These are phyloP conservation scores for Nezara viridula DNA, from an alignment of 2,888 invertebrate genomes.

Conservation along the genomic window DNA sequence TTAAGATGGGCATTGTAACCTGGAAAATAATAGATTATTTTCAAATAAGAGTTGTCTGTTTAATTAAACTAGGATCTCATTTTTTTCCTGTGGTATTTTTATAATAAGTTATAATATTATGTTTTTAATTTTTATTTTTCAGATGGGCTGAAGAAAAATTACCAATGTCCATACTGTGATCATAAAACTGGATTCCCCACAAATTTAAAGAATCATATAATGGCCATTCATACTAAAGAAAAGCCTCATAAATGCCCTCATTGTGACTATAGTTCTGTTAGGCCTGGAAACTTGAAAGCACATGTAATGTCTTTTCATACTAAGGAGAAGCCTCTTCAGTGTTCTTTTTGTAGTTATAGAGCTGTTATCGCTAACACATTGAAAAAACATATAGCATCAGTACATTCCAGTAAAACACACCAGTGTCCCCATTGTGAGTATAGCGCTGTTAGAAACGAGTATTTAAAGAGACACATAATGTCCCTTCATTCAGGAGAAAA, in stretches of 20 bases:
- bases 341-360: neutral
- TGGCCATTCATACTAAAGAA: constrained; percentile 21
- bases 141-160: neutral
- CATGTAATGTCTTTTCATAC: constrained; percentile 24
- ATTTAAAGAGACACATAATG: constrained; percentile 36
- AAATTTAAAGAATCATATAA: neutral
- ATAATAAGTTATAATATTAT: too few relatives aligned
- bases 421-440: neutral
- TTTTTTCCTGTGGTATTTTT: too few relatives aligned
- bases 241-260: constrained; percentile 14
- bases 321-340: neutral
- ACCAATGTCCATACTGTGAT: neutral
- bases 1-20: too few relatives aligned
- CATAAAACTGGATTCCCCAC: neutral
- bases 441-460: neutral
- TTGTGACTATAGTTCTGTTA: constrained; percentile 23
- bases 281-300: constrained; percentile 20
- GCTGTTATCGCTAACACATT: neutral
- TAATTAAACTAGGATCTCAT: too few relatives aligned
- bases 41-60: too few relatives aligned
- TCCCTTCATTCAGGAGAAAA: neutral
- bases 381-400: neutral
- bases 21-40: too few relatives aligned
- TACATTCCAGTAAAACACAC: neutral
- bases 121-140: neutral